These are phyloP conservation scores for Tuberolachnus salignus DNA, from an alignment of 2,888 invertebrate species.

Conservation along the genomic window DNA sequence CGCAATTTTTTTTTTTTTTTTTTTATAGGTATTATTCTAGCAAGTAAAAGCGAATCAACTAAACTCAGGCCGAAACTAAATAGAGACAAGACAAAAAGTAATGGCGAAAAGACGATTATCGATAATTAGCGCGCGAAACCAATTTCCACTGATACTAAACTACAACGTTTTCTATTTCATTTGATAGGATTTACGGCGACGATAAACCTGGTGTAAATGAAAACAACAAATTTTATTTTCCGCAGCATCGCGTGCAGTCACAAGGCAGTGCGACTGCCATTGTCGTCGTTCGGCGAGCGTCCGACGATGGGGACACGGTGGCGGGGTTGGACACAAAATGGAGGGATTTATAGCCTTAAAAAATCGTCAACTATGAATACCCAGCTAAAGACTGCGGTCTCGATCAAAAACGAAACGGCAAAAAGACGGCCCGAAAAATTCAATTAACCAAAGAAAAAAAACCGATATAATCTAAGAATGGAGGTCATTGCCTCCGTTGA, in stretches of 20 bases:
- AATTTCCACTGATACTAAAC: neutral
- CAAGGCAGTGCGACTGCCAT: neutral
- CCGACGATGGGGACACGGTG: neutral
- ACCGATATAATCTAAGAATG: slow-evolving; percentile 52
- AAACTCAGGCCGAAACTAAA: too few species aligned
- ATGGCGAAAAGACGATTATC: too few species aligned
- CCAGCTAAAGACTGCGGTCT: neutral
- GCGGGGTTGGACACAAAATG: neutral
- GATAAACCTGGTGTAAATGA: neutral
- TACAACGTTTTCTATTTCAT: neutral
- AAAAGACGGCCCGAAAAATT: neutral
- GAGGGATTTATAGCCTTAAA: neutral
- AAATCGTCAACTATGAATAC: neutral
- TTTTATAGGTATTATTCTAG: too few species aligned
- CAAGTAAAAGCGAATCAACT: too few species aligned
- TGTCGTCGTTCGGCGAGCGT: neutral
- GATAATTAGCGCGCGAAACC: slow-evolving; percentile 5
- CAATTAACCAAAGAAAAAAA: slow-evolving; percentile 1
- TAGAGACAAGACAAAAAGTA: too few species aligned
- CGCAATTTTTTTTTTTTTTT: too few species aligned
- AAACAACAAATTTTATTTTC: neutral
- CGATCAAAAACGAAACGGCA: neutral
- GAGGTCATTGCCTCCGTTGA: slow-evolving; percentile 57
- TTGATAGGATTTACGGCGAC: neutral
- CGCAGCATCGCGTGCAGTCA: neutral